A percentile compares a stretch with the other conserved stretches of the same genome.
Evolutionary conservation across 2,113 vertebrate species (phyloP).

Genomic region (Burhinus oedicnemus): DNA sequence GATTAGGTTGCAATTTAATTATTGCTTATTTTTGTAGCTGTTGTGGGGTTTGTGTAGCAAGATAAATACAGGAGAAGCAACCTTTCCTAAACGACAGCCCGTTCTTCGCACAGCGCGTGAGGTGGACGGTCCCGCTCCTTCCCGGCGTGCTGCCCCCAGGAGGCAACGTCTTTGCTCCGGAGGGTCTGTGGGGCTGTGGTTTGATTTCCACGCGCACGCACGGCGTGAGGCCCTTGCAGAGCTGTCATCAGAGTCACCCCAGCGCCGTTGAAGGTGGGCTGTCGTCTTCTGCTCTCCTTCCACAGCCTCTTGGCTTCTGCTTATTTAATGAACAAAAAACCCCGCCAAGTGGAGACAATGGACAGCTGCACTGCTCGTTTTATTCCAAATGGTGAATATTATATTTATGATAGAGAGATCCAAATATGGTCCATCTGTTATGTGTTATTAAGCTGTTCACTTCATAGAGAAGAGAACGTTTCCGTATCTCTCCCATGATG

Average conservation of each 20-base stretch:
- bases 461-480: constrained; percentile 13
- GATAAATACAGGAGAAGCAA: neutral
- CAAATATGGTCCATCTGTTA: constrained; percentile 29
- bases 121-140: neutral
- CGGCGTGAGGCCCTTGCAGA: neutral
- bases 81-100: neutral
- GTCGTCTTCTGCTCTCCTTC: neutral
- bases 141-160: neutral
- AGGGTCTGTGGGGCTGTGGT: neutral
- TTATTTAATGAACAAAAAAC: neutral
- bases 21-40: neutral
- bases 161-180: neutral
- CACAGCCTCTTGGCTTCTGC: neutral
- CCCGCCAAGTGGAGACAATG: neutral
- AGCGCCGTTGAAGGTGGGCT: rapidly evolving
- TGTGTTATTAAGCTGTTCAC: constrained; percentile 46
- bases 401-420: neutral
- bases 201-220: rapidly evolving
- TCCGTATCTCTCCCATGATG: neutral
- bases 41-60: neutral
- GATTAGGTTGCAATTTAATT: neutral
- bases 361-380: neutral
- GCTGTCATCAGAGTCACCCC: neutral
- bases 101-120: neutral
- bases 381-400: constrained; percentile 13